Conservation (phyloP, 2,797 vertebrate genomes). For the Halcyon leucocephala region DNA sequence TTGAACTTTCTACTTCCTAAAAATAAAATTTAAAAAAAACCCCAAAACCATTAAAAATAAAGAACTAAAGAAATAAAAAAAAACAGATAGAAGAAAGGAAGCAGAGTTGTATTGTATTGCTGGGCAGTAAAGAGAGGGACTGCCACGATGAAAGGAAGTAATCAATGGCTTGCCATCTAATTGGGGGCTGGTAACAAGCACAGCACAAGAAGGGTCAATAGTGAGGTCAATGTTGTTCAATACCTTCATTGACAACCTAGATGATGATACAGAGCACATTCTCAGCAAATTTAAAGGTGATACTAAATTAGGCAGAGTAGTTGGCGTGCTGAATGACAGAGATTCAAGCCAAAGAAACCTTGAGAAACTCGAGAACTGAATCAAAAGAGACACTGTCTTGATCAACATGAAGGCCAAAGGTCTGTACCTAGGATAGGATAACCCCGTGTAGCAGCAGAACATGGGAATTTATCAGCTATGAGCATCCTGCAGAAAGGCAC, state of each 20-base stretch:
- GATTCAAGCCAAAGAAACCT: background rate
- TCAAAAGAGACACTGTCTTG: background rate
- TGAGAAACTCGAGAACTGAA: background rate
- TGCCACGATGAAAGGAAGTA: background rate
- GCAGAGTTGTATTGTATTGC: background rate
- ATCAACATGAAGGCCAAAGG: background rate
- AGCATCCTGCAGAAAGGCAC: background rate
- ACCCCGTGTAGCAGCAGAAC: background rate
- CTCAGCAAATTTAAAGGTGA: background rate
- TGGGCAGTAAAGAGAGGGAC: background rate
- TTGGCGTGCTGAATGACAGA: background rate
- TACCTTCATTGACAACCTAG: background rate
- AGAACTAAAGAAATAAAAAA: background rate
- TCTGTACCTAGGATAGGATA: background rate
- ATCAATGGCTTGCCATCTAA: background rate
- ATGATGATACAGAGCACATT: background rate
- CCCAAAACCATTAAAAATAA: no score
- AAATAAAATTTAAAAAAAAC: background rate
- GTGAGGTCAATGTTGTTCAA: background rate
- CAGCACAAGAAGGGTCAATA: background rate
- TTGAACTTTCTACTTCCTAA: background rate
- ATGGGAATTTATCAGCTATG: accelerated
- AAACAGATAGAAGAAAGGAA: background rate
- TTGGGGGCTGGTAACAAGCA: background rate
- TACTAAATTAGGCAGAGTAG: background rate